Conservation (phyloP, 1,140 invertebrate species). For the Tribolium castaneum region DNA sequence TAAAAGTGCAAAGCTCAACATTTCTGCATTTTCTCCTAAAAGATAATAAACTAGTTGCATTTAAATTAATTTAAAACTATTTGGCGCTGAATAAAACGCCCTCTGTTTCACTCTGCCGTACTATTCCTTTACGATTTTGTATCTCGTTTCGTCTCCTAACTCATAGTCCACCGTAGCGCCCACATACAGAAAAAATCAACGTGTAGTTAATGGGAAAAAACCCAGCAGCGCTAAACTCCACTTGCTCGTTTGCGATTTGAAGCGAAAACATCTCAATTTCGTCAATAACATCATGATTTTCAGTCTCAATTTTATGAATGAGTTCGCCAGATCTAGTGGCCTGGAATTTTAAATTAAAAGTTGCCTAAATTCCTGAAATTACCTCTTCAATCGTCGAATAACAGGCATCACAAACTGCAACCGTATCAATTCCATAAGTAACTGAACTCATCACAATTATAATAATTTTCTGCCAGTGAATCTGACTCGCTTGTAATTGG, state of each 20-base stretch:
- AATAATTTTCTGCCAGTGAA: not conserved
- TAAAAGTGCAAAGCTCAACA: too few species aligned
- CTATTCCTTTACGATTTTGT: too few species aligned
- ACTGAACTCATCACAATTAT: not conserved
- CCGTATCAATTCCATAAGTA: constrained; percentile 15
- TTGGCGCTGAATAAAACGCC: too few species aligned
- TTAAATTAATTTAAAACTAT: too few species aligned
- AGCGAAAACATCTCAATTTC: constrained; percentile 55
- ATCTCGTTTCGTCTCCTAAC: too few species aligned
- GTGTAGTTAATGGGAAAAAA: constrained; percentile 53
- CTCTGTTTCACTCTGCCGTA: too few species aligned
- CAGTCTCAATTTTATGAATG: constrained; percentile 42
- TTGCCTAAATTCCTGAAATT: not conserved
- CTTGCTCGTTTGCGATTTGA: constrained; percentile 52
- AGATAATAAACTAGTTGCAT: too few species aligned
- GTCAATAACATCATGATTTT: constrained; percentile 47
- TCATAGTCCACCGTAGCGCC: too few species aligned
- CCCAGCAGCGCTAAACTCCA: constrained; percentile 53
- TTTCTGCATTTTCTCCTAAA: too few species aligned
- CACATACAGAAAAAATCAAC: constrained; percentile 51
- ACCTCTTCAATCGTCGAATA: constrained; percentile 47
- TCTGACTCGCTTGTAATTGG: not conserved
- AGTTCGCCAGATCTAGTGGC: too few species aligned
- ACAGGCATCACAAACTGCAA: constrained; percentile 46
- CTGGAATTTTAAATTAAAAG: too few species aligned